These are phyloP conservation scores for Pachycephus smyrnensis DNA, from an alignment of 2,888 invertebrate species.

Conservation along the genomic window DNA sequence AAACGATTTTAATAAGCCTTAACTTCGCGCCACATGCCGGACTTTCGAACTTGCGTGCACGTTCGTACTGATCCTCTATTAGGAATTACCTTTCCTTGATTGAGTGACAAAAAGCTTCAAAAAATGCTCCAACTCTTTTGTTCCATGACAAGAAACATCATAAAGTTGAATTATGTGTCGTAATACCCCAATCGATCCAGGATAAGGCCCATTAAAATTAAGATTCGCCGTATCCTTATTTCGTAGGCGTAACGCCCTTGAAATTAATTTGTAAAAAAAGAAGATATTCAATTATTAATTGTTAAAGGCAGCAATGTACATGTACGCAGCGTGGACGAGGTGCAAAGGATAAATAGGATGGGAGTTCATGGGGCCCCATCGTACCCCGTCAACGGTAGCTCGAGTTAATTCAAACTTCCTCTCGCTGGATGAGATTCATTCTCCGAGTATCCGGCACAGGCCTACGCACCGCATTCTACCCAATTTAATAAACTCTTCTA, in stretches of 20 bases:
- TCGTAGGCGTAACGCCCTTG: not conserved
- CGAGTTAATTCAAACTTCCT: slow-evolving; percentile 64
- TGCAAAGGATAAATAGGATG: slow-evolving; percentile 43
- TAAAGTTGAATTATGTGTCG: not conserved
- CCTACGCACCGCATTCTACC: slow-evolving; percentile 64
- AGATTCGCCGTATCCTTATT: not conserved
- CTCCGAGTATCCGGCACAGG: slow-evolving; percentile 63
- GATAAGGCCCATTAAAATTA: not conserved
- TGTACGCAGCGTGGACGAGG: slow-evolving; percentile 10
- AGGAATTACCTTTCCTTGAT: slow-evolving; percentile 8
- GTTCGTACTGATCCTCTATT: slow-evolving; percentile 15
- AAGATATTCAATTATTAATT: not conserved
- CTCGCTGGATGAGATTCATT: slow-evolving; percentile 65
- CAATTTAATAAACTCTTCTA: slow-evolving; percentile 64
- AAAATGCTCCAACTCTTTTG: not conserved
- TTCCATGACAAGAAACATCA: not conserved
- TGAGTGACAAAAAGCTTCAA: not conserved
- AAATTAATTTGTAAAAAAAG: not conserved
- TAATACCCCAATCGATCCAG: not conserved
- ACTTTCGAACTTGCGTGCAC: slow-evolving; percentile 35
- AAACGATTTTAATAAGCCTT: slow-evolving; percentile 59
- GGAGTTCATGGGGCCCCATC: slow-evolving; percentile 32
- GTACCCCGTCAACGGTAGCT: slow-evolving; percentile 40
- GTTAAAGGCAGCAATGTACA: not conserved
- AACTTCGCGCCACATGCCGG: slow-evolving; percentile 43